Conservation (phyloP, 1,140 invertebrate genomes). For the Drosophila chauvacae region DNA sequence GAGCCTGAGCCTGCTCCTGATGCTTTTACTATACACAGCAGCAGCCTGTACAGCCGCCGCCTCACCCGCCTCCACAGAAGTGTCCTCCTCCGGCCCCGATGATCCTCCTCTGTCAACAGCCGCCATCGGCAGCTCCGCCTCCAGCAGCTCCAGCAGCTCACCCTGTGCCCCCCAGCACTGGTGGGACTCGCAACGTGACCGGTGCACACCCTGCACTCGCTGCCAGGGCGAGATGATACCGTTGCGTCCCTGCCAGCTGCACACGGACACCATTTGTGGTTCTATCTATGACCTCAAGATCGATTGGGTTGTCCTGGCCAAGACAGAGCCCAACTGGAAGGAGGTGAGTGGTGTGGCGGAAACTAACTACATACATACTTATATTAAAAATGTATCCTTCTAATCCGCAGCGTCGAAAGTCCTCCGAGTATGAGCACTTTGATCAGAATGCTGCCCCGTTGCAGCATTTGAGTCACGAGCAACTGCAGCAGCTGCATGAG, state of each 20-base stretch:
- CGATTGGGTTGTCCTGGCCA: constrained; percentile 79
- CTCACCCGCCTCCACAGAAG: constrained; percentile 21
- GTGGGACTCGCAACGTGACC: constrained; percentile 76
- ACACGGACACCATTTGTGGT: constrained; percentile 80
- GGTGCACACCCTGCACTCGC: constrained; percentile 75
- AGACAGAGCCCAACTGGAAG: constrained; percentile 83
- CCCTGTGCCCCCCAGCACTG: constrained; percentile 77
- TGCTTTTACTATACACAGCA: constrained; percentile 2
- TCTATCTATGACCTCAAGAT: constrained; percentile 82
- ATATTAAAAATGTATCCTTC: neutral
- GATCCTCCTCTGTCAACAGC: neutral
- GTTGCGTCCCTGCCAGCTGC: constrained; percentile 79
- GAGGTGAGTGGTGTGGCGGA: constrained; percentile 65
- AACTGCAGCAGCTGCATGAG: constrained; percentile 78
- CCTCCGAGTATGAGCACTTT: constrained; percentile 70
- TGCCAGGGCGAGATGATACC: constrained; percentile 80
- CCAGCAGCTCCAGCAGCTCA: constrained; percentile 24
- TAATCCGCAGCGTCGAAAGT: constrained; percentile 71
- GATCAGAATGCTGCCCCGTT: constrained; percentile 49
- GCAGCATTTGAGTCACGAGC: constrained; percentile 77
- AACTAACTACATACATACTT: neutral
- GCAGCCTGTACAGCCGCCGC: constrained; percentile 1
- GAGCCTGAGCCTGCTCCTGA: constrained; percentile 17
- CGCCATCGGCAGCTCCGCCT: constrained; percentile 5
- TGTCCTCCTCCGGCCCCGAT: neutral